Percentiles rank a stretch among this genome's conserved stretches.
These are phyloP conservation scores for Dryobota labecula DNA, from an alignment of 2,888 invertebrate genomes.

Conservation along the genomic window DNA sequence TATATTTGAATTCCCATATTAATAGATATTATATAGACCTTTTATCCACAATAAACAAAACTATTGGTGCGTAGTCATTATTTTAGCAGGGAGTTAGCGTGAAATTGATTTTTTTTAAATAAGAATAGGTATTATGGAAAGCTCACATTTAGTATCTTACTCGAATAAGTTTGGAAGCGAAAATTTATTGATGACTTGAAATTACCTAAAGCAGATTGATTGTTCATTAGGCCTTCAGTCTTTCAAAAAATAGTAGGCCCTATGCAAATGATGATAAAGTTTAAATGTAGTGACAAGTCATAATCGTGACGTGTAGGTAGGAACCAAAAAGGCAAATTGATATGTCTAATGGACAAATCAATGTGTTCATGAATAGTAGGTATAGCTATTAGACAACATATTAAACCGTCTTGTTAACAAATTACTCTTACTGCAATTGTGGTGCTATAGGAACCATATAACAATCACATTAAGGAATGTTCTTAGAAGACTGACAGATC, in stretches of 20 bases:
- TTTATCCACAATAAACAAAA: neutral
- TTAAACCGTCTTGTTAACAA: neutral
- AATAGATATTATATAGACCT: neutral
- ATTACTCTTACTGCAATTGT: conserved; percentile 8
- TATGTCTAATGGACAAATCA: neutral
- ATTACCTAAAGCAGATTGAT: neutral
- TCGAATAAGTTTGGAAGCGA: neutral
- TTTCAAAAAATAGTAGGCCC: neutral
- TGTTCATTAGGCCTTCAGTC: neutral
- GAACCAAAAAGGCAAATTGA: neutral
- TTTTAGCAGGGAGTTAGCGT: neutral
- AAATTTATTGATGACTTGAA: neutral
- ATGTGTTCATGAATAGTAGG: neutral
- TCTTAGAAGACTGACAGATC: conserved; percentile 69
- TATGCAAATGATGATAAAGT: neutral
- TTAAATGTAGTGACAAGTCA: neutral
- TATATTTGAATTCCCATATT: neutral
- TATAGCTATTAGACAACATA: neutral
- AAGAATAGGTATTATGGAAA: neutral
- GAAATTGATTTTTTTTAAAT: neutral
- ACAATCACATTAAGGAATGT: conserved; percentile 48
- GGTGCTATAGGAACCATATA: conserved; percentile 3
- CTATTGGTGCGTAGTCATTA: neutral
- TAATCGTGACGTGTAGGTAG: neutral
- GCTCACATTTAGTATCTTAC: neutral